Evolutionary conservation across 2,797 vertebrate species (phyloP), one percentile per base, ranked within the genome.

Genomic region (Meriones psammophilus): DNA sequence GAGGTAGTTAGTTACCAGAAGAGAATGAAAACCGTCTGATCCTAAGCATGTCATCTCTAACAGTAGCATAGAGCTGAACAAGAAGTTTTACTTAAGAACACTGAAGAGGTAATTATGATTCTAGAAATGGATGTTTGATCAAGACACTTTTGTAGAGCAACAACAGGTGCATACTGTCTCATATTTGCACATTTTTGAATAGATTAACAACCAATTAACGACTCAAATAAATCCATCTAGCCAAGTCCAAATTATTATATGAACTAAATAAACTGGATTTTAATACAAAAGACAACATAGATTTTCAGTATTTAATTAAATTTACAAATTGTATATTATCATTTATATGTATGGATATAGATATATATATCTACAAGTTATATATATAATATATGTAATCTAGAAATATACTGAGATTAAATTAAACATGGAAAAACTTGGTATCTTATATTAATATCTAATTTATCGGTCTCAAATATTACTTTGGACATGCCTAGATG

Each of bases 1-100:
- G 4, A 85, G 24, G 24, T n/a, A 62, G 89, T 64, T n/a, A 62
- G 89, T 64, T 20, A 78, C 20, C 28, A 81, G 22, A 73, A 86
- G 36, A 77, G 20, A 62, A 92, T 42, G n/a, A 56, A 93, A 87
- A 87, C 0, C 74, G 4, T 28, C n/a, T 68, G 28, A 5, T 22
- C 39, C 42, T 93, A 74, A 80, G 33, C 13, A 33, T 73, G 8
- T 69, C 9, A 69, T 50, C 12, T 74, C 42, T 56, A 42, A 42
- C 56, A 81, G 8, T 9, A 56, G 10, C 28, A 33, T 26, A 28
- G 6, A 84, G 6, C n/a, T 58, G n/a, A 84, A 86, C 33, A n/a
- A 73, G 36, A 96, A 93, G 76, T 94, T 54, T 89, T 73, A 9
- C 50, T 69, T 39, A 36, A 60, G 24, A 83, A 20, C 64, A 58